Base-by-base conservation (phyloP, 2,888 invertebrate species). In the Oligia fasciuncula region DNA sequence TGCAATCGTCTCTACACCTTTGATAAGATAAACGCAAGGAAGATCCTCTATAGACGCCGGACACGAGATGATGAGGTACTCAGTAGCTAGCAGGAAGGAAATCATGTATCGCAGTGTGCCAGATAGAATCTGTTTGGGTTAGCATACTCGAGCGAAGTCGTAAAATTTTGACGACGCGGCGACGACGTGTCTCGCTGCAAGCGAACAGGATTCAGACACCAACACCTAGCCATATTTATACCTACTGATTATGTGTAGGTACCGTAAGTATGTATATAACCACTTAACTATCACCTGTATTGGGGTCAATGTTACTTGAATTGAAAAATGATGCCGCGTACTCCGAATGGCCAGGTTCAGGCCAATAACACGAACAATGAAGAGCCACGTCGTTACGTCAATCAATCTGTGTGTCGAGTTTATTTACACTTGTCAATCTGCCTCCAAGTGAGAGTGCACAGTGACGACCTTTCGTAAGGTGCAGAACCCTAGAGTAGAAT, bases 401-500 rank as follows among this genome's bases (percentile, higher is more conserved):
- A 76, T 65, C 76, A 73, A 81, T 74, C 51, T 73, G 72, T 71
- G 62, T 81, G 76, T 84, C 63, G 40, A 68, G 83, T 86, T 89
- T 89, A 88, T 88, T 89, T 84, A 88, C 87, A 80, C 68, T 78
- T 89, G 83, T 87, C 85, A 85, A 85, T 84, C 84, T 81, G 63
- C 40, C 73, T 83, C 76, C 51, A 67, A 84, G 83, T 78, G 85
- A 85, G 85, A 88, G 77, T 87, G 82, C 85, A 88, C 73, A 80
- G 77, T 70, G 87, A 76, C 87, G 89, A 90, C 88, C 85, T 91
- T 90, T 89, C 72, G 77, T 87, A 88, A 89, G 89, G 89, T 92
- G 90, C 91, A 91, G 90, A 92, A 90, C 89, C 87, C 86, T 84
- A 90, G 91, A 90, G 81, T 90, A 90, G 90, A 93, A 94, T 94